Conservation (phyloP, 2,113 vertebrate species). For the Nymphicus hollandicus region DNA sequence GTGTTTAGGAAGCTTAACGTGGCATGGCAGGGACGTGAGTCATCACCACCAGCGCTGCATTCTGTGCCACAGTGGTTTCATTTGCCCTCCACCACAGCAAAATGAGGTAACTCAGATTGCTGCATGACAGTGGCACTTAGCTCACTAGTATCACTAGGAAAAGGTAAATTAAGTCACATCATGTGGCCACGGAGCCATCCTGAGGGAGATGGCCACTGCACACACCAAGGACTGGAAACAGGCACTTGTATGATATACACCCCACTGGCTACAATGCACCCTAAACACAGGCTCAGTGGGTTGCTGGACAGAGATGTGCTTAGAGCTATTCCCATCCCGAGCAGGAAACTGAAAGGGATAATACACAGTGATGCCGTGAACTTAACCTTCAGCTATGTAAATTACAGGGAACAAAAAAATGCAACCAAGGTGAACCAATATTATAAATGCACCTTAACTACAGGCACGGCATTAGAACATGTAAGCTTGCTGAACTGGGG, state of each 20-base stretch:
- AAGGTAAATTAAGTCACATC: neutral
- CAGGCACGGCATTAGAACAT: neutral
- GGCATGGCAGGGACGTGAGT: neutral
- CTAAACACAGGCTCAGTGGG: neutral
- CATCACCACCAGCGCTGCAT: neutral
- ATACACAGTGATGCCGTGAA: neutral
- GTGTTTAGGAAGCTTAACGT: neutral
- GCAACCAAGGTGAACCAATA: neutral
- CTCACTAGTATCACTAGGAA: neutral
- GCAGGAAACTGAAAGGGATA: neutral
- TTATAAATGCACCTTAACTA: neutral
- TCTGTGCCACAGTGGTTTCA: fast-evolving
- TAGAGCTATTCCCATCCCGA: neutral
- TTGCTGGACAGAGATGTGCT: neutral
- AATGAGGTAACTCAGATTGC: neutral
- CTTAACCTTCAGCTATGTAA: neutral
- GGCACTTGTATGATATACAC: neutral
- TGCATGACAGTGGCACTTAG: neutral
- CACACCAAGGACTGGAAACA: neutral
- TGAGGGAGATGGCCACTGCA: neutral
- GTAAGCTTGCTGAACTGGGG: neutral
- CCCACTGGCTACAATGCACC: neutral
- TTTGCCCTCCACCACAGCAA: neutral
- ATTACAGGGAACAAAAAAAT: neutral
- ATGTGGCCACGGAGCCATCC: neutral